Evolutionary conservation across 2,888 invertebrate genomes (phyloP).

Genomic region (Aleiodes testaceus): DNA sequence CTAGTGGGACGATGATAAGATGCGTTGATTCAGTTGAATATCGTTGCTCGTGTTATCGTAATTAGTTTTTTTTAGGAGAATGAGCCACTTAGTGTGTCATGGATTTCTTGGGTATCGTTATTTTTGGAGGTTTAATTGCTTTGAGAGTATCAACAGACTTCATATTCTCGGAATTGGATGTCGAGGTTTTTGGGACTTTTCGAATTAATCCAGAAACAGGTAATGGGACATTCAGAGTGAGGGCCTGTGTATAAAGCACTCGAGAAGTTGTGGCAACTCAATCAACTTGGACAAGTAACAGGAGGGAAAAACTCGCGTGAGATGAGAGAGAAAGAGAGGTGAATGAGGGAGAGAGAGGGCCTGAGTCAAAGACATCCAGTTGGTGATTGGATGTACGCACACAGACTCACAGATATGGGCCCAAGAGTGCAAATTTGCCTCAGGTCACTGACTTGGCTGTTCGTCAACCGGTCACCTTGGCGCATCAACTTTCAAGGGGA

Average conservation of each 20-base stretch:
- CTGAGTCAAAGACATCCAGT: neutral
- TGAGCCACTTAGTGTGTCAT: constrained; percentile 60
- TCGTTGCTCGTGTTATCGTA: neutral
- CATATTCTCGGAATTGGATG: too few species aligned
- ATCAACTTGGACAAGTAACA: constrained; percentile 34
- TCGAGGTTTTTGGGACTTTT: too few species aligned
- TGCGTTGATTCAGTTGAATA: constrained; percentile 27
- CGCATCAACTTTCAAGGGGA: constrained; percentile 55
- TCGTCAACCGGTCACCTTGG: constrained; percentile 60
- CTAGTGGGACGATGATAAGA: neutral
- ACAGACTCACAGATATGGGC: neutral
- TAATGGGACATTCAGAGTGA: too few species aligned
- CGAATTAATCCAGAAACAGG: too few species aligned
- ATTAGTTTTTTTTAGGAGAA: too few species aligned
- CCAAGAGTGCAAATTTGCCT: constrained; percentile 40
- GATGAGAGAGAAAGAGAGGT: neutral
- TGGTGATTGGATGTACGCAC: neutral
- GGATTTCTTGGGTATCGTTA: constrained; percentile 55
- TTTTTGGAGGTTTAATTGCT: constrained; percentile 59
- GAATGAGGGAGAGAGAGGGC: too few species aligned
- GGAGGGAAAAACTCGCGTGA: neutral
- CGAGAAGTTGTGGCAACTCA: constrained; percentile 38
- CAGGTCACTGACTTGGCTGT: constrained; percentile 61
- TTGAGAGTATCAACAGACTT: neutral
- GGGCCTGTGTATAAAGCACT: too few species aligned